Percentiles rank a stretch among this genome's conserved stretches.
Conservation (phyloP, 2,797 vertebrate genomes). For the Cygnus olor region DNA sequence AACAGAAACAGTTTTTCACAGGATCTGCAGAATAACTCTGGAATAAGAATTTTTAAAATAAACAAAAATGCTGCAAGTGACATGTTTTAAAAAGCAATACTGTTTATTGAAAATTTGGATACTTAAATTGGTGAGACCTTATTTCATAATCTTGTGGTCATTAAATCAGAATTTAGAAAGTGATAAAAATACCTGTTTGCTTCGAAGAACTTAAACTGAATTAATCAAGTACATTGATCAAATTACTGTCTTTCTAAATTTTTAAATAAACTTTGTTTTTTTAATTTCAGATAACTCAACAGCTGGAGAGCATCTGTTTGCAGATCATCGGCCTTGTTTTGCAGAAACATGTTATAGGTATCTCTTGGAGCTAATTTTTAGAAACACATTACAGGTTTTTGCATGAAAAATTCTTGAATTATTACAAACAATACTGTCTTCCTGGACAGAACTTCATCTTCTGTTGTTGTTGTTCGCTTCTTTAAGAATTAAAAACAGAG, state of each 20-base stretch:
- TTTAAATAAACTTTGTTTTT: not conserved
- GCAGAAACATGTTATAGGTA: constrained; percentile 98
- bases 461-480: not conserved
- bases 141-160: not conserved
- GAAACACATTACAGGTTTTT: not conserved
- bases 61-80: not conserved
- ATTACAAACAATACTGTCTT: not conserved
- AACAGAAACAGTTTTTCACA: not conserved
- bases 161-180: not conserved
- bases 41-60: not conserved
- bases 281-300: constrained; percentile 89
- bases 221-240: not conserved
- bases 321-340: constrained; percentile 96
- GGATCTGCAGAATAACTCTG: not conserved
- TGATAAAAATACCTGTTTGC: not conserved
- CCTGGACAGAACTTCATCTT: not conserved
- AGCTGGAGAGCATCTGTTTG: constrained; percentile 96
- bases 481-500: not conserved
- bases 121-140: not conserved
- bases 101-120: not conserved
- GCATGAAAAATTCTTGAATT: not conserved
- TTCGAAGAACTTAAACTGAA: not conserved
- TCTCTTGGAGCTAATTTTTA: constrained; percentile 51
- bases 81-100: not conserved
- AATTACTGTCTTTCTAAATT: not conserved